Base-by-base conservation (phyloP, 1,140 invertebrate species). In the roundworm (Caenorhabditis elegans) region DNA sequence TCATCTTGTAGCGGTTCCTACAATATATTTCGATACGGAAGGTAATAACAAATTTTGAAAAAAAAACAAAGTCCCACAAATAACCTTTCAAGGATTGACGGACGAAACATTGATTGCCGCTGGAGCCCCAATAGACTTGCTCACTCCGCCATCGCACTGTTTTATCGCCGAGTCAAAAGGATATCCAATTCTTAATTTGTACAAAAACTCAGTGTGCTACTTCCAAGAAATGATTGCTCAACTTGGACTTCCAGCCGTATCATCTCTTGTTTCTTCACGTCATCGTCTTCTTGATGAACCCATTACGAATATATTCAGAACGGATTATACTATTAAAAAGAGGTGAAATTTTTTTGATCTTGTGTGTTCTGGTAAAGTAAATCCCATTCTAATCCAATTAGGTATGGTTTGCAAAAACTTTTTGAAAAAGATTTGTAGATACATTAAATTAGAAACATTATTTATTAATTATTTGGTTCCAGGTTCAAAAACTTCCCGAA, bases 281-380 rank as follows among this genome's bases (percentile, higher is more conserved):
- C 85, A 84, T 79, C 78, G 80, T 8, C 53, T 19, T 28, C 39
- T 89, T 76, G 88, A 89, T 60, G 88, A 65, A 26, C 87, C 88
- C 15, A 89, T 90, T 46, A 84, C 82, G 0, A 78, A 80, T 22
- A 79, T 89, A 34, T 89, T 90, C 70, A 24, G 51, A 22, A 79
- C 80, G n/a, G 88, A 89, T 76, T 89, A 90, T 36, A 87, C 89
- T 51, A 86, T 89, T 53, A 84, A 85, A 24, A 88, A 88, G 19
- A 86, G 85, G 78, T 88, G 8, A 2, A 19, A 46, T 24, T 24
- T 24, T 70, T 70, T 24, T n/a, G n/a, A n/a, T n/a, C n/a, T n/a
- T n/a, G n/a, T n/a, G n/a, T n/a, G n/a, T n/a, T n/a, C n/a, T n/a
- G n/a, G n/a, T n/a, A n/a, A n/a, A n/a, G n/a, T n/a, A n/a, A n/a